Evolutionary conservation across 1,140 invertebrate genomes (phyloP), one percentile per base, ranked within the genome.

Genomic region (Homalodisca vitripennis): DNA sequence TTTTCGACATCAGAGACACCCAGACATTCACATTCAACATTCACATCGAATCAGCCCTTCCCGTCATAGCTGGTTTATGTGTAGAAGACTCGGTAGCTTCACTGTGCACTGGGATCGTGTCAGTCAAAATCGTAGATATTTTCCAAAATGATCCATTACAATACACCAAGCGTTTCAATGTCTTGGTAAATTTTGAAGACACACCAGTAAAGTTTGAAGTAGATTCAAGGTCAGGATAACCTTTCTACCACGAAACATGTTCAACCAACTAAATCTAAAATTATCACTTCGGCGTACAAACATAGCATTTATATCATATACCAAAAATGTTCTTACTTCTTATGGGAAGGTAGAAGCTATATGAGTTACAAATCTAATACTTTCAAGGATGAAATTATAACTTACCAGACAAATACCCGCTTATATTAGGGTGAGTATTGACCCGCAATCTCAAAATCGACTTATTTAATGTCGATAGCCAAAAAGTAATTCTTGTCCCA

Each of bases 301-400:
- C 6, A 66, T 73, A 64, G 0, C 31, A 20, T 74, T 75, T 64
- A 66, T 70, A 41, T 71, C 73, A 0, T 74, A 73, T 24, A 73
- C 71, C 3, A 2, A 53, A 51, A 46, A 73, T 14, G 26, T 71
- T 0, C 74, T 75, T 65, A 29, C 53, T 24, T 69, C 71, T 22
- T 46, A 70, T 17, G 72, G 71, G 20, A 67, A 69, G 72, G 51
- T 69, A 13, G 41, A n/a, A 12, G 71, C 72, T 62, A 26, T 48
- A 53, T 71, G 63, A 1, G 51, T 68, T 14, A 66, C 89, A 94
- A 79, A 55, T 80, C 80, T 14, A 73, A 66, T 71, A 76, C 76
- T 22, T 60, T 13, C 12, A 30, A 26, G 3, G 66, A 66, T 71
- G 55, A 41, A 78, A 2, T 73, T 74, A 74, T 47, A 69, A 75